phyloP scores from a whole-genome alignment of 2,888 invertebrate genomes.

The Saturnia pavonia region DNA sequence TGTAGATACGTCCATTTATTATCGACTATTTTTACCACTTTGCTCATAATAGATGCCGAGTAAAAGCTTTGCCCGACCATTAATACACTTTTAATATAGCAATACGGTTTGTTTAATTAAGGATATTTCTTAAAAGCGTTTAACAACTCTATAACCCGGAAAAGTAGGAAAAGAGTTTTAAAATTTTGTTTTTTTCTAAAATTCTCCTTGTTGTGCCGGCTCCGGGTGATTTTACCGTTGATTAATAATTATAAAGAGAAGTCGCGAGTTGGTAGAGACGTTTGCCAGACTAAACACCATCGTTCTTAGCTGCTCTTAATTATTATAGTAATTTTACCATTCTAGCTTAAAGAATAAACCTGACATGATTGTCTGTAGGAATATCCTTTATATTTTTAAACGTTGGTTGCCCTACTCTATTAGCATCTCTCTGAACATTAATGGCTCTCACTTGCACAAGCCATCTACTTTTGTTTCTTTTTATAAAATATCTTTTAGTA shows the following conservation, averaged over 20 bases:
- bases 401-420: not conserved
- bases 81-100: not conserved
- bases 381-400: slow-evolving; percentile 1
- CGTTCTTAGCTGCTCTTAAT: no score
- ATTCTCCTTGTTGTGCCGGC: no score
- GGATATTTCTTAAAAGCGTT: not conserved
- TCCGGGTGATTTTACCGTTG: no score
- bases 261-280: no score
- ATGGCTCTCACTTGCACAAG: not conserved
- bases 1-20: not conserved
- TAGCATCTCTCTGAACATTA: not conserved
- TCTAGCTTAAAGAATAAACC: not conserved
- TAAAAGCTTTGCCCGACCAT: not conserved
- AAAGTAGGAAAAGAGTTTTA: no score
- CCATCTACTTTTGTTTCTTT: not conserved
- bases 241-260: no score
- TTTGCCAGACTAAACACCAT: no score
- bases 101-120: not conserved
- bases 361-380: not conserved
- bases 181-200: no score
- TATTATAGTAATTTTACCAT: not conserved
- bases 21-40: not conserved
- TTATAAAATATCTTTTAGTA: not conserved
- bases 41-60: not conserved
- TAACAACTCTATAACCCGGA: no score